Evolutionary conservation across 2,888 invertebrate species (phyloP).

Genomic region (Heliconius sara): DNA sequence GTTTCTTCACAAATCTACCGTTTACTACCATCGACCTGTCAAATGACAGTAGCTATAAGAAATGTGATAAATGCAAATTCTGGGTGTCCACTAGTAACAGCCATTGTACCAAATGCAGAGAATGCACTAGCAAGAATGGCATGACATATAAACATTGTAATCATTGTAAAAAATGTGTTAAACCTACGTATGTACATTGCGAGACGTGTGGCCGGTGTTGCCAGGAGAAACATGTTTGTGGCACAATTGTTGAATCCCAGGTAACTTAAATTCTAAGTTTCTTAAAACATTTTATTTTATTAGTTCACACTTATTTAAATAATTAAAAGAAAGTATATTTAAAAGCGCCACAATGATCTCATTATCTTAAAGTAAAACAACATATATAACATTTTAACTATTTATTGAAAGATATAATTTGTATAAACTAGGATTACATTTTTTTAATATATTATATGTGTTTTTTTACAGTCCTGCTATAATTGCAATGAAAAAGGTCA

Average conservation of each 20-base stretch:
- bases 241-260: slow-evolving; percentile 69
- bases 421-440: neutral
- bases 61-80: slow-evolving; percentile 88
- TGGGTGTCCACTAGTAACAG: slow-evolving; percentile 82
- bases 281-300: too few species aligned
- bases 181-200: slow-evolving; percentile 93
- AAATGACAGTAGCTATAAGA: slow-evolving; percentile 87
- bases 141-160: slow-evolving; percentile 91
- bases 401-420: slow-evolving; percentile 18
- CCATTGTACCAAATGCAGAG: slow-evolving; percentile 73
- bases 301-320: too few species aligned
- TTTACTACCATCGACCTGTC: slow-evolving; percentile 76
- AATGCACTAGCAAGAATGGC: slow-evolving; percentile 82
- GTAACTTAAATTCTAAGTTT: slow-evolving; percentile 51
- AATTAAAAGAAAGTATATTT: too few species aligned
- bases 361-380: neutral
- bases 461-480: slow-evolving; percentile 81
- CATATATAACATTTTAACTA: neutral
- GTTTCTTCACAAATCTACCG: slow-evolving; percentile 93
- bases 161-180: slow-evolving; percentile 91
- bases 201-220: slow-evolving; percentile 87
- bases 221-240: slow-evolving; percentile 71
- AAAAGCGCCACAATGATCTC: too few species aligned
- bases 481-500: slow-evolving; percentile 84
- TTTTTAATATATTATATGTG: neutral